A percentile compares a stretch with the other conserved stretches of the same genome.
Conservation (phyloP, 2,113 vertebrate genomes). For the pig (Sus scrofa) region T2T-Sscrofa CM000822.6:74082001-74082500, state of each 20-base stretch:
- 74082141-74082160: neutral
- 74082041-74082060: neutral
- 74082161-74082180: neutral
- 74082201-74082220: too few relatives aligned
- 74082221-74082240: neutral
- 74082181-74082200: neutral
- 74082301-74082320: too few relatives aligned
- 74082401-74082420: too few relatives aligned
- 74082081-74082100: neutral
- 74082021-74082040: neutral
- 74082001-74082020: neutral
- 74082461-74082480: neutral
- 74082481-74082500: neutral
- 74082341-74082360: too few relatives aligned
- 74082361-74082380: too few relatives aligned
- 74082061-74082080: neutral
- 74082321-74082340: too few relatives aligned
- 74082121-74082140: neutral
- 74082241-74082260: neutral
- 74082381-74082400: too few relatives aligned
- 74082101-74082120: neutral
- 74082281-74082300: neutral
- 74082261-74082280: neutral
- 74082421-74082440: too few relatives aligned
- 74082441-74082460: neutral